These are phyloP conservation scores for Julus scanicus DNA, from an alignment of 2,888 invertebrate genomes.

Conservation along the genomic window DNA sequence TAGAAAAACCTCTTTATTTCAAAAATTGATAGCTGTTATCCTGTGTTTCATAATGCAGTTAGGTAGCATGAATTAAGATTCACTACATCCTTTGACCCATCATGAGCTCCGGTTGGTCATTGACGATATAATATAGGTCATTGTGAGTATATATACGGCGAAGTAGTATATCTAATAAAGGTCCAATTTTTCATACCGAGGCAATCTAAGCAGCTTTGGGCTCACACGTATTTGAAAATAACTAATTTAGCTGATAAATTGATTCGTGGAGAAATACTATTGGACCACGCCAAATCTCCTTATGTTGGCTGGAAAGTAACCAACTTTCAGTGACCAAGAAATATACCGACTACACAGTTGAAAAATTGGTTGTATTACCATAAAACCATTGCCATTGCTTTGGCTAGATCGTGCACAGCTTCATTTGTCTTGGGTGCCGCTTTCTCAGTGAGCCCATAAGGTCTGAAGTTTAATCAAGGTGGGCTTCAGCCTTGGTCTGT, in stretches of 20 bases:
- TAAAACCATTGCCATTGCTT: slow-evolving; percentile 22
- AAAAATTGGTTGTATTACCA: slow-evolving; percentile 16
- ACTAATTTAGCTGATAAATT: slow-evolving; percentile 42
- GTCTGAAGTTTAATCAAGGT: slow-evolving; percentile 37
- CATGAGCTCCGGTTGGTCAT: too few species aligned
- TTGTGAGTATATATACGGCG: not conserved
- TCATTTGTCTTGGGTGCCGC: slow-evolving; percentile 24
- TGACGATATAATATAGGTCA: too few species aligned
- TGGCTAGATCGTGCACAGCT: not conserved
- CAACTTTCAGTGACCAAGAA: slow-evolving; percentile 2
- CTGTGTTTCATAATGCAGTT: too few species aligned
- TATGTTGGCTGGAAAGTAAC: slow-evolving; percentile 11
- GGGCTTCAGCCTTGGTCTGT: not conserved
- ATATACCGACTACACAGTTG: not conserved
- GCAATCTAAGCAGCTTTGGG: not conserved
- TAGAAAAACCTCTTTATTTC: too few species aligned
- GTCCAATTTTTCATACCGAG: not conserved
- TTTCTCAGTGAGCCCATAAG: slow-evolving; percentile 19
- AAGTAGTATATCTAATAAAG: not conserved
- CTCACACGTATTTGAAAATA: slow-evolving; percentile 1
- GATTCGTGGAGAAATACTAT: not conserved
- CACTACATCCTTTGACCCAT: too few species aligned
- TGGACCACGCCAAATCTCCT: not conserved
- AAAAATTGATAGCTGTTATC: too few species aligned
- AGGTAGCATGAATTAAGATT: too few species aligned